A percentile compares a stretch with the other conserved stretches of the same genome.
These are phyloP conservation scores for Cydia strobilella DNA, from an alignment of 1,140 invertebrate genomes.

Conservation along the genomic window DNA sequence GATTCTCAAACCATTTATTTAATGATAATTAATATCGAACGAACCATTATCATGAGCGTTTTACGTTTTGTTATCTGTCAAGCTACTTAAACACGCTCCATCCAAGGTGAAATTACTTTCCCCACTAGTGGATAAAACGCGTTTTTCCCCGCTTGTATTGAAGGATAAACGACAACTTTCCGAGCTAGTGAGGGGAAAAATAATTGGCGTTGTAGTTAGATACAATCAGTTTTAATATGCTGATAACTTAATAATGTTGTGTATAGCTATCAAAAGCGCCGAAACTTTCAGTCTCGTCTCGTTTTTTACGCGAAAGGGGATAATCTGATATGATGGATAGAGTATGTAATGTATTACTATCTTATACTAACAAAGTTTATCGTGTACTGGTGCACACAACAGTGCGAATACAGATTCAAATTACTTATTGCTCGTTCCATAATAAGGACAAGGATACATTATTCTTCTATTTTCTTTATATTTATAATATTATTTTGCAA, in stretches of 20 bases:
- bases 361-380: conserved; percentile 48
- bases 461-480: too few species aligned
- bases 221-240: background rate
- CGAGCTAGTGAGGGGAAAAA: too few species aligned
- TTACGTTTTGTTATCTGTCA: too few species aligned
- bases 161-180: too few species aligned
- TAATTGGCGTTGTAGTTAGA: background rate
- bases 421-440: conserved; percentile 8
- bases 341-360: conserved; percentile 52
- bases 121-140: too few species aligned
- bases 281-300: background rate
- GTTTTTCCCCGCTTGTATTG: too few species aligned
- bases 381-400: conserved; percentile 35
- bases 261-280: conserved; percentile 5
- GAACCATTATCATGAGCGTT: too few species aligned
- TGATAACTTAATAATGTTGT: conserved; percentile 19
- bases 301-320: conserved; percentile 16
- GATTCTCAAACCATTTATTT: too few species aligned
- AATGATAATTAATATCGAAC: too few species aligned
- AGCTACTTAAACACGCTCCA: too few species aligned
- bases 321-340: conserved; percentile 54
- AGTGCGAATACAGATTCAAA: conserved; percentile 10
- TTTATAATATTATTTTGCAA: too few species aligned
- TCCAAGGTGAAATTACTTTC: too few species aligned
- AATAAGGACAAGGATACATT: background rate